A percentile compares a stretch with the other conserved stretches of the same genome.
phyloP scores from a whole-genome alignment of 2,113 vertebrate species.

The Alethe castanea region DNA sequence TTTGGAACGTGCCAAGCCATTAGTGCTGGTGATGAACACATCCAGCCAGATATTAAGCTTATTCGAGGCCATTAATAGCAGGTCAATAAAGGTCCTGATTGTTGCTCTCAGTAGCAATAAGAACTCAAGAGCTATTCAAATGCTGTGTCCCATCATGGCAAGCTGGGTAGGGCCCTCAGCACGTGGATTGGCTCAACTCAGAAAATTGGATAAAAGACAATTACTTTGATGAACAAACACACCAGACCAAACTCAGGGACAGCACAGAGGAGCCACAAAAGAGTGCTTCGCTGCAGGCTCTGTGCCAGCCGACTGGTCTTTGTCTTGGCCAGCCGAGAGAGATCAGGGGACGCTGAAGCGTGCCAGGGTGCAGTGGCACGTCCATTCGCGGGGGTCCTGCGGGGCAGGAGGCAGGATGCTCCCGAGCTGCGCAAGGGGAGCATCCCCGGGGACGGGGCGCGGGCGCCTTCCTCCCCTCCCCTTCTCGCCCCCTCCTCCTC shows the following conservation, averaged over 20 bases:
- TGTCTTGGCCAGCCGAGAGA: background rate
- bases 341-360: fast-evolving
- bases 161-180: background rate
- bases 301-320: background rate
- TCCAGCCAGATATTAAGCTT: background rate
- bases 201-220: background rate
- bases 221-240: background rate
- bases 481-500: background rate
- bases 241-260: fast-evolving
- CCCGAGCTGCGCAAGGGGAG: background rate
- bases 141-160: too few relatives aligned
- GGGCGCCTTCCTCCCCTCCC: background rate
- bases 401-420: background rate
- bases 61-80: fast-evolving
- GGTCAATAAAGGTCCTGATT: fast-evolving
- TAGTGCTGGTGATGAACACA: background rate
- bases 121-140: background rate
- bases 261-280: background rate
- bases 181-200: background rate
- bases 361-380: background rate
- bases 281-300: fast-evolving
- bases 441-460: background rate
- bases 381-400: fast-evolving
- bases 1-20: background rate
- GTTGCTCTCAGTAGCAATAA: background rate